Percentiles rank a stretch among this genome's conserved stretches.
These are phyloP conservation scores for Xiphophorus hellerii DNA, from an alignment of 2,113 vertebrate species.

Conservation along the genomic window DNA sequence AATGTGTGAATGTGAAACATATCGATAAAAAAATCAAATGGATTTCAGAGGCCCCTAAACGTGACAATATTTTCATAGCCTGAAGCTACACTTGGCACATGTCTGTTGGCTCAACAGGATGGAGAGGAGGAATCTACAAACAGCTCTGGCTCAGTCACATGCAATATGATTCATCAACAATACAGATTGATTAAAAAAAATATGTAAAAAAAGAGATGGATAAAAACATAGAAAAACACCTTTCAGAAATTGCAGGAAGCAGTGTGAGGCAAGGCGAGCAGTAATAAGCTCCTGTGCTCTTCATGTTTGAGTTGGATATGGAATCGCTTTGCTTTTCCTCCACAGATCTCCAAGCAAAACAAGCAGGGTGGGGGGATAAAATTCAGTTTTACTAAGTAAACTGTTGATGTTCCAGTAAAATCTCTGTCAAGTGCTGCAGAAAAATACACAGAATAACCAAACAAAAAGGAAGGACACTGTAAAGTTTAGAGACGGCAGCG, in stretches of 20 bases:
- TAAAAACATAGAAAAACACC: conserved; percentile 13
- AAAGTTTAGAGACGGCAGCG: neutral
- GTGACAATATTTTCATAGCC: conserved; percentile 40
- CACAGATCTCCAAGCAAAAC: conserved; percentile 42
- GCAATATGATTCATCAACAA: neutral
- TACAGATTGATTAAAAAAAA: conserved; percentile 8
- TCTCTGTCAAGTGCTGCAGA: conserved; percentile 28
- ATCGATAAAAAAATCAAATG: neutral
- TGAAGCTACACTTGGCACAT: conserved; percentile 37
- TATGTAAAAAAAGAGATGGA: neutral
- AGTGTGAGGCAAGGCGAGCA: conserved; percentile 14
- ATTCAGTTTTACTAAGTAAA: conserved; percentile 46
- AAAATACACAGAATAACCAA: conserved; percentile 30
- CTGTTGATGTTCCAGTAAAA: conserved; percentile 44
- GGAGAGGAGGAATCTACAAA: conserved; percentile 26
- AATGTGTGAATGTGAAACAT: neutral
- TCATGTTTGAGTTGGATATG: conserved; percentile 47
- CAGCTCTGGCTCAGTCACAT: conserved; percentile 13
- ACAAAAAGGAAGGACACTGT: neutral
- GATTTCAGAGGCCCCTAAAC: neutral
- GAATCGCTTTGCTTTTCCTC: conserved; percentile 36
- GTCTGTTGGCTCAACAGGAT: conserved; percentile 8
- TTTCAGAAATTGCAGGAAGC: conserved; percentile 8
- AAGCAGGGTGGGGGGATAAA: conserved; percentile 31
- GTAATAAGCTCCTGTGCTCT: conserved; percentile 7